phyloP scores from a whole-genome alignment of 1,140 invertebrate species.

The Cotesia typhae region DNA sequence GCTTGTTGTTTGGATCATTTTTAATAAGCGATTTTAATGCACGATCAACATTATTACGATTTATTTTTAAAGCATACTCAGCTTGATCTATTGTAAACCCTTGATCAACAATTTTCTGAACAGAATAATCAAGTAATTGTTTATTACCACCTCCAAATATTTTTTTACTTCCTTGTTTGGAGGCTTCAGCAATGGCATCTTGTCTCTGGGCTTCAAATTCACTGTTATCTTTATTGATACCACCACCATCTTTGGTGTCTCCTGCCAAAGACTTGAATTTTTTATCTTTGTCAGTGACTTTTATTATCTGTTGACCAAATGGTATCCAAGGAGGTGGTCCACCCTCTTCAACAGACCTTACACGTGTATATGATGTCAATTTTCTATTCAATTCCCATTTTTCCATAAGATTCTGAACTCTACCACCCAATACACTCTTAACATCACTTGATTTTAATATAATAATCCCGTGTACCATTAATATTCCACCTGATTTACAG shows the following conservation, averaged over 20 bases:
- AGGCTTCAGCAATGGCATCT: constrained; percentile 87
- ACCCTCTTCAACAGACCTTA: constrained; percentile 70
- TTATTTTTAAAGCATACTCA: constrained; percentile 75
- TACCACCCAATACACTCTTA: constrained; percentile 78
- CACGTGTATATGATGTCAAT: constrained; percentile 77
- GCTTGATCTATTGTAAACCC: constrained; percentile 83
- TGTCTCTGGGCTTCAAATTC: constrained; percentile 87
- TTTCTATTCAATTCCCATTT: constrained; percentile 89
- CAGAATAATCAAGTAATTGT: constrained; percentile 80
- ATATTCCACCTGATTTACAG: constrained; percentile 56
- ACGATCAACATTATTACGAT: constrained; percentile 77
- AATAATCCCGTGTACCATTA: constrained; percentile 73
- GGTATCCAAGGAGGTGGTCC: constrained; percentile 90
- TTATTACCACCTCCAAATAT: constrained; percentile 76
- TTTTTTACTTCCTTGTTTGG: constrained; percentile 73
- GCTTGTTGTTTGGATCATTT: constrained; percentile 57
- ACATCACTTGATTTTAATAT: constrained; percentile 74
- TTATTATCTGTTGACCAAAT: constrained; percentile 82
- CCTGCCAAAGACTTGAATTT: constrained; percentile 76
- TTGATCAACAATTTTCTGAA: constrained; percentile 82
- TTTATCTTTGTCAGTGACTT: constrained; percentile 69
- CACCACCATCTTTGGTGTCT: constrained; percentile 67
- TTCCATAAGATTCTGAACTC: constrained; percentile 82
- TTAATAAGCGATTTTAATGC: constrained; percentile 76
- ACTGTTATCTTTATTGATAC: constrained; percentile 70